Conservation (phyloP, 2,888 invertebrate genomes). For the Ptychoptera albimana region DNA sequence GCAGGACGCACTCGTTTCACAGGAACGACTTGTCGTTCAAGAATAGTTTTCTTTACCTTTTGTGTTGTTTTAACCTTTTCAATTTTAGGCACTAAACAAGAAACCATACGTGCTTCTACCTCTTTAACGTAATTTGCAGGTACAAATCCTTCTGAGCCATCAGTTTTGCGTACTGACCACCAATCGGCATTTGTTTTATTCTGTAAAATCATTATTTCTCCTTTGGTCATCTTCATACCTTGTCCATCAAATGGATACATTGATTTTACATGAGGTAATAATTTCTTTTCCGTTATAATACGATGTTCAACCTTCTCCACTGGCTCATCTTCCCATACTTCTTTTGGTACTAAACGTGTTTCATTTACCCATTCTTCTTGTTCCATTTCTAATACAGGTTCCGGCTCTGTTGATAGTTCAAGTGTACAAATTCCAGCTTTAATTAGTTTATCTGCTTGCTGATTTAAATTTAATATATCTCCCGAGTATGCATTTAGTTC, state of each 20-base stretch:
- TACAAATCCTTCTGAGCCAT: constrained; percentile 89
- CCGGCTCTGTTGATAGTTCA: constrained; percentile 45
- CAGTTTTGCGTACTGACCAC: constrained; percentile 95
- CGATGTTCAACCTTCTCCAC: constrained; percentile 70
- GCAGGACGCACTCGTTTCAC: constrained; percentile 46
- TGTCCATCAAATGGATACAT: constrained; percentile 85
- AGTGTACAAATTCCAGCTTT: constrained; percentile 51
- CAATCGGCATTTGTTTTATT: constrained; percentile 94
- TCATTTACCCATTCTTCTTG: constrained; percentile 67
- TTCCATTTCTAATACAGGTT: constrained; percentile 37
- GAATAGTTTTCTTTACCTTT: constrained; percentile 77
- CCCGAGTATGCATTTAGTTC: constrained; percentile 78
- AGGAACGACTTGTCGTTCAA: constrained; percentile 72
- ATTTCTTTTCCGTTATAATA: constrained; percentile 73
- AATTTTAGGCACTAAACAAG: constrained; percentile 66
- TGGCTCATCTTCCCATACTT: constrained; percentile 85
- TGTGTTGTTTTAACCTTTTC: constrained; percentile 62
- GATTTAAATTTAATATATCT: constrained; percentile 67
- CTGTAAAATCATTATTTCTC: constrained; percentile 80
- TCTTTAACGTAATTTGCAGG: constrained; percentile 94
- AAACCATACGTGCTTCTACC: constrained; percentile 71
- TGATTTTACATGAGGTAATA: constrained; percentile 73
- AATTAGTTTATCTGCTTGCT: constrained; percentile 61
- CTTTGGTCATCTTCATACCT: constrained; percentile 81
- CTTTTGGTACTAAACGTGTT: constrained; percentile 69